These are phyloP conservation scores for Ptilonorhynchus violaceus DNA, from an alignment of 2,113 vertebrate species.

Conservation along the genomic window DNA sequence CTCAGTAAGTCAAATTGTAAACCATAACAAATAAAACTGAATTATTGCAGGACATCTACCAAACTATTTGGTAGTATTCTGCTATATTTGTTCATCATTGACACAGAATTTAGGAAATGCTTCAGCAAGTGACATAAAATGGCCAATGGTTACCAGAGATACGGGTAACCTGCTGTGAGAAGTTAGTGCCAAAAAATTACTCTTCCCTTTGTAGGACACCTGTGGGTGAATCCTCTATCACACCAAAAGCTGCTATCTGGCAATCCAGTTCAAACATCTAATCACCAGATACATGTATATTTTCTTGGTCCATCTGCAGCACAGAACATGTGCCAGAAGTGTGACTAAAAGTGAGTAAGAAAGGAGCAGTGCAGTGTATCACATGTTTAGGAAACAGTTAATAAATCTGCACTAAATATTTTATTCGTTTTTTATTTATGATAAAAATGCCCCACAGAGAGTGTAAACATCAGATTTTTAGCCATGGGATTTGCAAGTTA, in stretches of 20 bases:
- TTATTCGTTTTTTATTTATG: not conserved
- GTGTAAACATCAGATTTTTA: not conserved
- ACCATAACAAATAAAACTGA: not conserved
- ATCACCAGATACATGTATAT: slow-evolving; percentile 4
- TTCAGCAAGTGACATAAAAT: not conserved
- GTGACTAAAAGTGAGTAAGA: not conserved
- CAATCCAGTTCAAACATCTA: slow-evolving; percentile 32
- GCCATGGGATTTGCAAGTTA: not conserved
- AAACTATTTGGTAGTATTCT: not conserved
- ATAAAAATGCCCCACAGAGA: not conserved
- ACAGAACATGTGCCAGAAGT: not conserved
- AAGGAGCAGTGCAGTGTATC: not conserved
- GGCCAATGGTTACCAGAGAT: not conserved
- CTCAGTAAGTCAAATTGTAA: not conserved
- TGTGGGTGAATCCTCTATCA: not conserved
- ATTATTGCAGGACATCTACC: not conserved
- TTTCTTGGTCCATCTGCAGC: not conserved
- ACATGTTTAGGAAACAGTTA: not conserved
- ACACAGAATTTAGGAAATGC: not conserved
- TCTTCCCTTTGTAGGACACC: not conserved
- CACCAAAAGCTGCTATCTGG: slow-evolving; percentile 34
- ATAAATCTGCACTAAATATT: not conserved
- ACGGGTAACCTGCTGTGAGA: slow-evolving; percentile 41
- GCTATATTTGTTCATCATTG: not conserved
- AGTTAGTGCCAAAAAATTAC: slow-evolving; percentile 31